Evolutionary conservation across 2,888 invertebrate species (phyloP).

Genomic region (Desoria tigrina): DNA sequence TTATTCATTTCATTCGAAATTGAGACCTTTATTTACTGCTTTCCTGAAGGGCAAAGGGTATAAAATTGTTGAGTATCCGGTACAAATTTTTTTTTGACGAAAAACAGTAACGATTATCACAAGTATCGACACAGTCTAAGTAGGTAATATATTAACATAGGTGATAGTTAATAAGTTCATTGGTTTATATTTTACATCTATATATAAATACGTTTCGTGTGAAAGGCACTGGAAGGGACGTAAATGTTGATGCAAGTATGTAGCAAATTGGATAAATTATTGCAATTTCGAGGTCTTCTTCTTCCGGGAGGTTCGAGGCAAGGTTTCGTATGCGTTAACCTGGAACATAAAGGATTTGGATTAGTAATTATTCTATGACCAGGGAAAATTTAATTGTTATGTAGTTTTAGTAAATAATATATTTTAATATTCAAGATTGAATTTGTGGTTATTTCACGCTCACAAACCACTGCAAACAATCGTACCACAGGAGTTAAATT

Average conservation of each 20-base stretch:
- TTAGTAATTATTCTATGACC: not conserved
- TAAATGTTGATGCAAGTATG: not conserved
- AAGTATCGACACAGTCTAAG: not conserved
- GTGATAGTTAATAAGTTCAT: not conserved
- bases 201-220: not conserved
- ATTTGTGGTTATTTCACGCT: not conserved
- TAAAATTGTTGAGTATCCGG: too few species aligned
- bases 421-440: not conserved
- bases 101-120: slow-evolving; percentile 7
- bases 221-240: slow-evolving; percentile 35
- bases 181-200: not conserved
- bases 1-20: too few species aligned
- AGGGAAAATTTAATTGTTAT: not conserved
- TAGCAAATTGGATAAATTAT: not conserved
- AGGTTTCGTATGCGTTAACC: slow-evolving; percentile 40
- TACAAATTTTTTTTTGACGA: too few species aligned
- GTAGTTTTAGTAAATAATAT: not conserved
- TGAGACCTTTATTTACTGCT: too few species aligned
- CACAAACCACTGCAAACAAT: too few species aligned
- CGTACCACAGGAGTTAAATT: too few species aligned
- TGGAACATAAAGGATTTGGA: slow-evolving; percentile 18
- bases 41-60: too few species aligned
- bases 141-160: not conserved
- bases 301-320: slow-evolving; percentile 31
- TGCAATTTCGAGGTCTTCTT: slow-evolving; percentile 20